phyloP scores from a whole-genome alignment of 2,888 invertebrate genomes.

The Leucophenga montana region DNA sequence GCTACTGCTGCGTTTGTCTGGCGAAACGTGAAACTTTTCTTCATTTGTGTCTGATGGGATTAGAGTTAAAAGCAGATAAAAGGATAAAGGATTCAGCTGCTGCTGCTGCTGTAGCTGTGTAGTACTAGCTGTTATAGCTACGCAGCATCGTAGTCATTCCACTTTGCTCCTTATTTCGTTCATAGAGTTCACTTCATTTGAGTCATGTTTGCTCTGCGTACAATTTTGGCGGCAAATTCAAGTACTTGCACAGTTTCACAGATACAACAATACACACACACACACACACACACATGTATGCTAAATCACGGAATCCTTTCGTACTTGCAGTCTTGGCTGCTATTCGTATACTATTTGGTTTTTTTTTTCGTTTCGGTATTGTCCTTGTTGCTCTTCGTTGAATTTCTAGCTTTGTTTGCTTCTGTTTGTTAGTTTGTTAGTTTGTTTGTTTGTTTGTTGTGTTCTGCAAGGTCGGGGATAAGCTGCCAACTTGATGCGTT shows the following conservation, averaged over 20 bases:
- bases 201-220: slow-evolving; percentile 22
- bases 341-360: background rate
- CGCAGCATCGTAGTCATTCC: background rate
- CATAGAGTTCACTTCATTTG: slow-evolving; percentile 7
- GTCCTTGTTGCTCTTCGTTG: too few species aligned
- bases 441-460: background rate
- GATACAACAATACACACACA: slow-evolving; percentile 26
- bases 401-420: background rate
- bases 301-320: background rate
- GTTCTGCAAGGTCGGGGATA: slow-evolving; percentile 58
- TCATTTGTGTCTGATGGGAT: slow-evolving; percentile 73
- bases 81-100: slow-evolving; percentile 72
- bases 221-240: slow-evolving; percentile 65
- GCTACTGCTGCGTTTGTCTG: slow-evolving; percentile 34
- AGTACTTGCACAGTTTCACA: slow-evolving; percentile 46
- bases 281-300: background rate
- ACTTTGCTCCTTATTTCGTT: slow-evolving; percentile 3
- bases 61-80: slow-evolving; percentile 74
- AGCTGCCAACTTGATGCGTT: slow-evolving; percentile 65
- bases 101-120: slow-evolving; percentile 45
- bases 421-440: background rate
- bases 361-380: background rate
- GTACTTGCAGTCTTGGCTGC: slow-evolving; percentile 1
- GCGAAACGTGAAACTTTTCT: slow-evolving; percentile 67
- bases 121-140: slow-evolving; percentile 23